Base-by-base conservation (phyloP, 2,113 vertebrate genomes). In the Vimba vimba region DNA sequence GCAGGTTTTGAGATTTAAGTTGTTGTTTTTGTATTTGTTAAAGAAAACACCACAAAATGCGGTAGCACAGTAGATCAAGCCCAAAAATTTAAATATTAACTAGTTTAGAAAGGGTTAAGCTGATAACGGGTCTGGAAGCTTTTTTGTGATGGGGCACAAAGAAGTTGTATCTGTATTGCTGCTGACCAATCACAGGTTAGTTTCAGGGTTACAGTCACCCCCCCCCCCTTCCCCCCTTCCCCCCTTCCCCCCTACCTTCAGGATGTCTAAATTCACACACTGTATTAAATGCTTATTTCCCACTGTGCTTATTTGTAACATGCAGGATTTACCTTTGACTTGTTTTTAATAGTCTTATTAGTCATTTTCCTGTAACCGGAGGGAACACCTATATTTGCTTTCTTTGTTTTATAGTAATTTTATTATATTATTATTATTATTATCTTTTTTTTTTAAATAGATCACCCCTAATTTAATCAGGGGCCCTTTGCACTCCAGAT, bases 31-130 rank as follows among this genome's bases (percentile, higher is more conserved):
- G 39, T 43, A 83, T 55, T 45, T 64, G 62, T 78, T 73, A 23
- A 79, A 69, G 68, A 36, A 69, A 52, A 21, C 69, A 36, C 77
- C 59, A 52, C 47, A 15, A 73, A 76, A 77, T 47, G 39, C 10
- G n/a, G 23, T 82, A 88, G 89, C 85, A 85, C 73, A 85, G 62
- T 86, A 79, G 47, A 60, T 86, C 45, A 81, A 64, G 27, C 43
- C 74, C 62, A 36, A 73, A 79, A 80, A 52, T 71, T 12, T 36
- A 19, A 79, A 23, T 60, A 73, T 86, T 80, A 86, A 84, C 76
- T 84, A 86, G 84, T 87, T 69, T 89, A 73, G 77, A 86, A 86
- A 81, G 12, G 25, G 43, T 57, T 79, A 9, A 36, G 12, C 64
- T 77, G 30, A 74, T 45, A 27, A 66, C 33, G 62, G 76, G 76